Evolutionary conservation across 2,888 invertebrate genomes (phyloP), one percentile per base, ranked within the genome.

Genomic region (Ochropleura leucogaster): DNA sequence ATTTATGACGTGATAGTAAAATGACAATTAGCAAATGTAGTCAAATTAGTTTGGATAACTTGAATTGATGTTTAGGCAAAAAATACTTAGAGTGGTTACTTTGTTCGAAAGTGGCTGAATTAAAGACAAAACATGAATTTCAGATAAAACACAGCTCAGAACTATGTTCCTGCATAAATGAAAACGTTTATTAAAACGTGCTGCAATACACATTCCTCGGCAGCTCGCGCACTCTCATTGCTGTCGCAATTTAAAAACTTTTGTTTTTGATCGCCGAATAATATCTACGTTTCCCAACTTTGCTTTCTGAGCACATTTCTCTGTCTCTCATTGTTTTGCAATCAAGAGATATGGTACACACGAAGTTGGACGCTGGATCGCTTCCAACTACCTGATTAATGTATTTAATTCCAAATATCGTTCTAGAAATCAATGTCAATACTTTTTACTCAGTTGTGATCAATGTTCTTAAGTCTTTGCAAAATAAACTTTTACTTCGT

Each of bases 351-450:
- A 9, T 49, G 53, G 70, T 72, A 64, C 80, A 62, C 14, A 72
- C 44, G 42, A 47, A 53, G 20, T 60, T 67, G 63, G 51, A 71
- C 47, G 59, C 67, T 76, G 63, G 60, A 55, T 64, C 59, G 46
- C 64, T 65, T 74, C 62, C 70, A 81, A 70, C 77, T 59, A 72
- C 67, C 55, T 72, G 66, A 77, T 64, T 68, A 70, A 84, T 68
- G 69, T 62, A 76, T 75, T 72, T 59, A 65, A 80, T 76, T 72
- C 30, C 0, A 72, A 82, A 66, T 20, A 44, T 55, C 51, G 55
- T 55, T 75, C 53, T 53, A 42, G 14, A 47, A 65, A 75, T 75
- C 49, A 66, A 67, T 72, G 30, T 67, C 30, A 55, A 62, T 84
- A 57, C 8, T 59, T 80, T 81, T 69, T 30, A 49, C 47, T 62